Percentiles rank a stretch among this genome's conserved stretches.
Conservation (phyloP, 2,113 vertebrate species). For the Pluvialis apricaria region DNA sequence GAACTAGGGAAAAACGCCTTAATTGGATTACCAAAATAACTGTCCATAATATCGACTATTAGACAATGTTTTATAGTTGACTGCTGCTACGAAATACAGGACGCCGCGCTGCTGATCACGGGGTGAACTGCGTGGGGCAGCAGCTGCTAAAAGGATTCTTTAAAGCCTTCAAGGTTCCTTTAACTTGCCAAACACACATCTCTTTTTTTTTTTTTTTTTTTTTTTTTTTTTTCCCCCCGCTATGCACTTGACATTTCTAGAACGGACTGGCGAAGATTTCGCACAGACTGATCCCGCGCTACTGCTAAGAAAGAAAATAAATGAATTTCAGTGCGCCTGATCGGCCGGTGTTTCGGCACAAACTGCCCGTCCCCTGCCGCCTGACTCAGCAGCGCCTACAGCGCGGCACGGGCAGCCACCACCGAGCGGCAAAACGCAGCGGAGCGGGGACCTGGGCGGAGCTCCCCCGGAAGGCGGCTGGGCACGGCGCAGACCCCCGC, state of each 20-base stretch:
- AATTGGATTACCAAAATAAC: neutral
- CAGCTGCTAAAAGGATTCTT: neutral
- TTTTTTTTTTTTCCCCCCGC: no score
- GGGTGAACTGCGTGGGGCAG: neutral
- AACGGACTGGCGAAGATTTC: neutral
- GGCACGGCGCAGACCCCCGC: no score
- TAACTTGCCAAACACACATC: neutral
- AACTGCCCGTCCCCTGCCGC: no score
- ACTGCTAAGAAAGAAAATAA: neutral
- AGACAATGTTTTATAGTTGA: neutral
- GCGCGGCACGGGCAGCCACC: no score
- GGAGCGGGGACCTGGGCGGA: no score
- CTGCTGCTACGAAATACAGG: neutral
- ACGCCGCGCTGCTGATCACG: neutral
- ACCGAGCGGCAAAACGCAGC: no score
- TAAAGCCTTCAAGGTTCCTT: neutral
- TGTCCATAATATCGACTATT: neutral
- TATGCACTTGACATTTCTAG: neutral
- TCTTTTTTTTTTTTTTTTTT: neutral
- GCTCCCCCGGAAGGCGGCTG: no score
- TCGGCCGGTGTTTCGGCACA: neutral
- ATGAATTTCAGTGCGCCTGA: neutral
- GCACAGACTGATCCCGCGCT: neutral
- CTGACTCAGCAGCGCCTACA: no score
- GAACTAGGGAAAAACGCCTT: neutral